Conservation (phyloP, 2,888 invertebrate genomes). For the Blera fallax region DNA sequence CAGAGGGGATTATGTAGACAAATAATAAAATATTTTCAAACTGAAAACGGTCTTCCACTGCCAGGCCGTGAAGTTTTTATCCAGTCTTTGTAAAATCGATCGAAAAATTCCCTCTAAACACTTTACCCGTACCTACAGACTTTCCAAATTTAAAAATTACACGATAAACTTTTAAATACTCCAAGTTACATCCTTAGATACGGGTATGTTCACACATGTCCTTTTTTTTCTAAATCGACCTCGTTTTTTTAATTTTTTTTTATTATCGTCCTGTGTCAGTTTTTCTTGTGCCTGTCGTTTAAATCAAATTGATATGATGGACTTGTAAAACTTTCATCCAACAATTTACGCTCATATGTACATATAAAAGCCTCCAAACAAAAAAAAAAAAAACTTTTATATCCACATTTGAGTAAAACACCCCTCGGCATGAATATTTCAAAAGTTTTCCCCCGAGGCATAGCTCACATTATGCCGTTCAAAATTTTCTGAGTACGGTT, state of each 20-base stretch:
- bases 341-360: slow-evolving; percentile 11
- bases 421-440: slow-evolving; percentile 17
- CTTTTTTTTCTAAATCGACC: neutral
- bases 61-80: too few relatives aligned
- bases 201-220: neutral
- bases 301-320: slow-evolving; percentile 26
- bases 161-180: neutral
- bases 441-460: slow-evolving; percentile 7
- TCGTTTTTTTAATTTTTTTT: too few relatives aligned
- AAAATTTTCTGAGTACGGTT: neutral
- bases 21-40: too few relatives aligned
- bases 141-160: neutral
- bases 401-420: neutral
- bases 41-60: too few relatives aligned
- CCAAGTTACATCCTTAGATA: neutral
- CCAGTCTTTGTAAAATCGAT: too few relatives aligned
- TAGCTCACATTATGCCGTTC: neutral
- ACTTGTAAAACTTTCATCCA: slow-evolving; percentile 8
- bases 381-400: neutral
- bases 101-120: too few relatives aligned
- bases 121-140: too few relatives aligned
- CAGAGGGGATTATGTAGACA: too few relatives aligned
- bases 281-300: neutral
- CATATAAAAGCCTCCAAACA: neutral
- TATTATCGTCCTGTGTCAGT: too few relatives aligned